Conservation (phyloP, 2,888 invertebrate genomes). For the Ectobius pallidus region DNA sequence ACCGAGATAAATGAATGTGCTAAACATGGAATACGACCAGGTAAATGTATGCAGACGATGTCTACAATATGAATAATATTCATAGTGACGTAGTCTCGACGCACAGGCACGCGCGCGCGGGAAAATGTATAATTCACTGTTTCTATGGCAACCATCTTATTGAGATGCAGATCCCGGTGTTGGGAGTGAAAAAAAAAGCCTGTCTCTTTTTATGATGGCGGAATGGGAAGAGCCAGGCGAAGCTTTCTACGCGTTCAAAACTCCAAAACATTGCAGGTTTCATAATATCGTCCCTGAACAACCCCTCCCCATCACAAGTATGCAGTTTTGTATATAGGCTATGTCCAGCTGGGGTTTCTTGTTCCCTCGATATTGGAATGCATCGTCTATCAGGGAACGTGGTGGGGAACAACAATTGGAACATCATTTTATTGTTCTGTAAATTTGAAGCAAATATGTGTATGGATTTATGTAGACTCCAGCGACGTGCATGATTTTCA, state of each 20-base stretch:
- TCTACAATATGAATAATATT: constrained; percentile 25
- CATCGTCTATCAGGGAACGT: too few relatives aligned
- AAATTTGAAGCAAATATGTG: too few relatives aligned
- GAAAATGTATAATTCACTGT: constrained; percentile 35
- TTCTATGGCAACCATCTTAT: constrained; percentile 33
- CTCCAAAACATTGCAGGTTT: constrained; percentile 25
- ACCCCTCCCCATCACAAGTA: not conserved
- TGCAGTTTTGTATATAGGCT: not conserved
- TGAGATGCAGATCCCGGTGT: constrained; percentile 35
- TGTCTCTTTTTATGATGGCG: constrained; percentile 24
- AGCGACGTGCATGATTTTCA: too few relatives aligned
- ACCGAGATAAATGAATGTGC: too few relatives aligned
- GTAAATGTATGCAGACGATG: not conserved
- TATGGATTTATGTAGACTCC: too few relatives aligned
- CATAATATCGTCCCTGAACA: not conserved
- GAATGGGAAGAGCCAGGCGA: constrained; percentile 3
- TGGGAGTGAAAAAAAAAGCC: constrained; percentile 17
- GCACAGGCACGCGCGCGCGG: constrained; percentile 2
- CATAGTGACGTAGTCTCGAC: not conserved
- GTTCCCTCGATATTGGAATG: not conserved
- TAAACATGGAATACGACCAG: too few relatives aligned
- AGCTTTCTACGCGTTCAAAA: constrained; percentile 19
- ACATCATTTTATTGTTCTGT: too few relatives aligned
- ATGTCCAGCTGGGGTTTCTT: not conserved
- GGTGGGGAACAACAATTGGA: too few relatives aligned